Evolutionary conservation across 2,888 invertebrate species (phyloP).

Genomic region (Nemurella pictetii): DNA sequence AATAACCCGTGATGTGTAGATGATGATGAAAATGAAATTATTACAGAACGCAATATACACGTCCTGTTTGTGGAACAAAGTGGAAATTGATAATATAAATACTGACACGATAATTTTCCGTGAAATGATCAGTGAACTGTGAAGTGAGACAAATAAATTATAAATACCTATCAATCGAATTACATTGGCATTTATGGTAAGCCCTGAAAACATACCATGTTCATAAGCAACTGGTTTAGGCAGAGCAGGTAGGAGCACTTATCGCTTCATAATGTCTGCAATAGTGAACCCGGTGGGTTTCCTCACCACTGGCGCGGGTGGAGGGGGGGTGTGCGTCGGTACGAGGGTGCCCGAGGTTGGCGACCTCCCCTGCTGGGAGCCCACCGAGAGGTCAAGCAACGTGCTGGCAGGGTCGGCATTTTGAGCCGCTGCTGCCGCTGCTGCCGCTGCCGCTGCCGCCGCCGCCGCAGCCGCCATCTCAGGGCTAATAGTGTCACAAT

Average conservation of each 20-base stretch:
- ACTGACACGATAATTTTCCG: neutral
- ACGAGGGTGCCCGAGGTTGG: conserved; percentile 45
- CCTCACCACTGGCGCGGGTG: conserved; percentile 50
- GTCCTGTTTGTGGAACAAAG: neutral
- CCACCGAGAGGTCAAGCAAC: conserved; percentile 25
- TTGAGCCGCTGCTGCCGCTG: conserved; percentile 5
- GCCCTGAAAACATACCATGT: neutral
- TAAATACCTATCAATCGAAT: neutral
- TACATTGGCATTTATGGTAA: neutral
- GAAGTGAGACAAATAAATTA: neutral
- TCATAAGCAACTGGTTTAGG: neutral
- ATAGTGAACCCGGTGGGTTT: conserved; percentile 77
- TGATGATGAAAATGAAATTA: neutral
- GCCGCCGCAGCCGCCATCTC: conserved; percentile 27
- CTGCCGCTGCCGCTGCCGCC: conserved; percentile 14
- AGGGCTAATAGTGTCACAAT: conserved; percentile 45
- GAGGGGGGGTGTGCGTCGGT: conserved; percentile 30
- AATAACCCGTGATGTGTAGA: neutral
- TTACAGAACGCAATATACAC: no score
- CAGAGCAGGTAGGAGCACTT: conserved; percentile 47
- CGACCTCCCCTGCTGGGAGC: conserved; percentile 22
- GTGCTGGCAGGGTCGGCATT: conserved; percentile 38
- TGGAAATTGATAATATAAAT: neutral
- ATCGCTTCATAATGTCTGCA: conserved; percentile 87
- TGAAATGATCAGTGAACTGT: conserved; percentile 4